Conservation (phyloP, 2,797 vertebrate genomes). For the Microtus agrestis region DNA sequence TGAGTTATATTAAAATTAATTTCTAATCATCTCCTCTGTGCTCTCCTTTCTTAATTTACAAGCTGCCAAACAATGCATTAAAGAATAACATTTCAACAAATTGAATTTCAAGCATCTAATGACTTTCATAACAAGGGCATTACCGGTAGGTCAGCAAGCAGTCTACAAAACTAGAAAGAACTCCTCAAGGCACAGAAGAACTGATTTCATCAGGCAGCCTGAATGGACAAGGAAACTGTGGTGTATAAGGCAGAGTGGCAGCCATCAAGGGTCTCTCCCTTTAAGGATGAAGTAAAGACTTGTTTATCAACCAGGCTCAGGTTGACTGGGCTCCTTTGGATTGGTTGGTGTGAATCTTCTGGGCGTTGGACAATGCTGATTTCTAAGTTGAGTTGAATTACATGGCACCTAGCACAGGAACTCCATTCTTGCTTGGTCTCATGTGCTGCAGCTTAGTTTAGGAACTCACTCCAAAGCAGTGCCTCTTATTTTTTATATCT, state of each 20-base stretch:
- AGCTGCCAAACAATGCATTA: not conserved
- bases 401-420: not conserved
- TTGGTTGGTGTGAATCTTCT: not conserved
- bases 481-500: not conserved
- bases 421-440: not conserved
- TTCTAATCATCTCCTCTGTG: not conserved
- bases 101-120: not conserved
- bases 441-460: not conserved
- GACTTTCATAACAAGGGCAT: not conserved
- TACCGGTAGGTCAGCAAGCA: not conserved
- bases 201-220: not conserved
- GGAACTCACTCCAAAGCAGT: not conserved
- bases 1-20: conserved; percentile 37
- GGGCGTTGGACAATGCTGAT: not conserved
- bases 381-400: not conserved
- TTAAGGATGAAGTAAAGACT: not conserved
- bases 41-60: not conserved
- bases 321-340: not conserved
- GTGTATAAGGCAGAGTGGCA: no score
- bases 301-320: not conserved
- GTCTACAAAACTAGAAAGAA: not conserved
- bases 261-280: not conserved
- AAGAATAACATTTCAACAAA: not conserved
- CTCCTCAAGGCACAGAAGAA: not conserved
- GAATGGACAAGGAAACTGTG: not conserved